A percentile compares a stretch with the other conserved stretches of the same genome.
Evolutionary conservation across 2,797 vertebrate genomes (phyloP).

Genomic region (Sebastes taczanowskii): DNA sequence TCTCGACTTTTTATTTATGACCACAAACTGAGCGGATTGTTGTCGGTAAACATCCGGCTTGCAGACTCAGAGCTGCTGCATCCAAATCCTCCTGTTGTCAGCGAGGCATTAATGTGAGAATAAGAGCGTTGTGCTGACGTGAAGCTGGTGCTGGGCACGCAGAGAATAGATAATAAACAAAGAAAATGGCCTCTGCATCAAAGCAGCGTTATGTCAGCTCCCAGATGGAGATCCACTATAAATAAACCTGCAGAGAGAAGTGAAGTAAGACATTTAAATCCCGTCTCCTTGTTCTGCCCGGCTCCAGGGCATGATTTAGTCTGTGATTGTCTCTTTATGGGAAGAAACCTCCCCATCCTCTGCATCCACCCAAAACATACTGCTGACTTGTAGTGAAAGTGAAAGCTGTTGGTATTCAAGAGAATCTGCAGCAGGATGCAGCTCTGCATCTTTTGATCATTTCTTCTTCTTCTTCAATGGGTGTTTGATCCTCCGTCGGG

Average conservation of each 20-base stretch:
- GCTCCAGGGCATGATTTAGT: conserved; percentile 37
- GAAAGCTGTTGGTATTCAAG: conserved; percentile 7
- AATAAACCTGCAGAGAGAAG: conserved; percentile 56
- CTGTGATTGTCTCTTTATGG: conserved; percentile 48
- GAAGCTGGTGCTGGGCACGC: neutral
- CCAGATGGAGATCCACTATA: conserved; percentile 34
- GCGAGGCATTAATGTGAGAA: conserved; percentile 16
- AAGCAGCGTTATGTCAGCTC: conserved; percentile 12
- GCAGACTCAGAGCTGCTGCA: conserved; percentile 5
- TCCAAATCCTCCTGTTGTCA: conserved; percentile 39
- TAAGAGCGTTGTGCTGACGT: conserved; percentile 16
- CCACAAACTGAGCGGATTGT: conserved; percentile 13
- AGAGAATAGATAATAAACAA: neutral
- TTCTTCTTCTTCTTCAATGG: conserved; percentile 4
- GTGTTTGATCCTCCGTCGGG: neutral
- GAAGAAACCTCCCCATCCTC: conserved; percentile 1
- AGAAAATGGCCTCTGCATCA: neutral
- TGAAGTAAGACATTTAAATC: conserved; percentile 48
- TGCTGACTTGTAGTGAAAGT: conserved; percentile 4
- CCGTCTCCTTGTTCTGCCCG: conserved; percentile 33
- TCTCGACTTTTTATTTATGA: conserved; percentile 8
- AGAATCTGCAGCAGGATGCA: neutral
- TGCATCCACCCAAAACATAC: neutral
- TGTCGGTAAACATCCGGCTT: conserved; percentile 14
- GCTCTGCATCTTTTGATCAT: neutral